Evolutionary conservation across 2,113 vertebrate genomes (phyloP), one percentile per base, ranked within the genome.

Genomic region (Nestor notabilis): DNA sequence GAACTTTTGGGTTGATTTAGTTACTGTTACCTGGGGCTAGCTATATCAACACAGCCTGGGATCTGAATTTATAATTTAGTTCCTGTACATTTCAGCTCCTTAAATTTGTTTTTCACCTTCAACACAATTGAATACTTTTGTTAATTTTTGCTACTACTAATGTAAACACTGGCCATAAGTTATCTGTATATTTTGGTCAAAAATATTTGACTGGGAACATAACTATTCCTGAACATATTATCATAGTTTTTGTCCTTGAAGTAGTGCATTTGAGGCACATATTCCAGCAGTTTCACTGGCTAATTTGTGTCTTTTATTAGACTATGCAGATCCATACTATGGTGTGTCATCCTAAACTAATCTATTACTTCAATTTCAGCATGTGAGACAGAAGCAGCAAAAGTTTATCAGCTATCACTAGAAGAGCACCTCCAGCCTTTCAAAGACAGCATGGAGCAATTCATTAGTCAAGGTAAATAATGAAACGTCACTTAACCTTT

Each of bases 391-490:
- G 99, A 99, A 97, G 99, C 99, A 5, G 99, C 98, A 61, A 99
- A 99, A 94, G 99, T 99, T 65, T 99, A 99, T 95, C 98, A 98
- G 69, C 98, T 99, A 68, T 99, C 99, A 29, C 98, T 99, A 37
- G 98, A 99, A 72, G 99, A 99, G n/a, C 98, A 99, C 95, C 97
- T 99, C 78, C 99, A 99, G 89, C 99, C 99, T 89, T 99, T 99
- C 97, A 99, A 99, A 98, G 98, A 98, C 88, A 99, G 98, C 95
- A 99, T 99, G 99, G 99, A 99, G 23, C 98, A 97, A 37, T 99
- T 99, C 96, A 98, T 99, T 52, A 95, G 94, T 97, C 98, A 99
- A 99, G 99, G 99, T 99, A 98, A 98, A 95, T 90, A 90, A 93
- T 83, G 88, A 90, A 92, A 95, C 41, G 17, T 95, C 80, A 69